phyloP scores from a whole-genome alignment of 2,113 vertebrate genomes.

The Pseudopodoces humilis region DNA sequence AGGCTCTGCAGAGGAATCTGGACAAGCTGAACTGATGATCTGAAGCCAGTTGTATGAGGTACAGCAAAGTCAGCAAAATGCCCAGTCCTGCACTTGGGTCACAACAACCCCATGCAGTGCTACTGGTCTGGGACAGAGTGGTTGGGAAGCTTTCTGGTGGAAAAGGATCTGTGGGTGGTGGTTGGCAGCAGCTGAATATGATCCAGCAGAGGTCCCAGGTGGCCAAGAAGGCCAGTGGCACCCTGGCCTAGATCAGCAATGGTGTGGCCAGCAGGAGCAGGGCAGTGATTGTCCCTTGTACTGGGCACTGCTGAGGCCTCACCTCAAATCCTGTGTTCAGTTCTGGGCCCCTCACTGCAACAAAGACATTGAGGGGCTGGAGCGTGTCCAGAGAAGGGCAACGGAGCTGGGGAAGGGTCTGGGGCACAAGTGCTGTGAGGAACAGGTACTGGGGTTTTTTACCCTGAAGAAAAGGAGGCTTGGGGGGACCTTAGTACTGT shows the following conservation, averaged over 20 bases:
- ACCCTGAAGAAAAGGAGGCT: neutral
- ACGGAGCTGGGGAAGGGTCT: fast-evolving
- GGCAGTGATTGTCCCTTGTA: fast-evolving
- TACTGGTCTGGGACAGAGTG: neutral
- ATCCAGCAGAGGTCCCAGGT: fast-evolving
- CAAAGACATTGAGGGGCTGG: neutral
- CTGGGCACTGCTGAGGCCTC: fast-evolving
- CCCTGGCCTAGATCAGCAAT: neutral
- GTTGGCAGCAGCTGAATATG: fast-evolving
- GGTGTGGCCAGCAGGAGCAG: neutral
- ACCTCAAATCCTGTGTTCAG: neutral
- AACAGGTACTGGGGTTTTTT: neutral
- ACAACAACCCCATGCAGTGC: neutral
- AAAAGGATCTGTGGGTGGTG: fast-evolving
- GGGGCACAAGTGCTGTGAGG: fast-evolving
- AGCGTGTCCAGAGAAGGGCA: fast-evolving
- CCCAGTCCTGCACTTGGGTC: too few relatives aligned
- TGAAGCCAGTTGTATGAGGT: neutral
- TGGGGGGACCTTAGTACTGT: neutral
- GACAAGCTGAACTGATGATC: neutral
- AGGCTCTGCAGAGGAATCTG: neutral
- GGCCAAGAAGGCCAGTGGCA: neutral
- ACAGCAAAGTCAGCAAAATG: too few relatives aligned
- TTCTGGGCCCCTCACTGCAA: neutral
- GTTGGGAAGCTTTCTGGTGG: fast-evolving